Conservation (phyloP, 2,888 invertebrate genomes). For the Laothoe populi region DNA sequence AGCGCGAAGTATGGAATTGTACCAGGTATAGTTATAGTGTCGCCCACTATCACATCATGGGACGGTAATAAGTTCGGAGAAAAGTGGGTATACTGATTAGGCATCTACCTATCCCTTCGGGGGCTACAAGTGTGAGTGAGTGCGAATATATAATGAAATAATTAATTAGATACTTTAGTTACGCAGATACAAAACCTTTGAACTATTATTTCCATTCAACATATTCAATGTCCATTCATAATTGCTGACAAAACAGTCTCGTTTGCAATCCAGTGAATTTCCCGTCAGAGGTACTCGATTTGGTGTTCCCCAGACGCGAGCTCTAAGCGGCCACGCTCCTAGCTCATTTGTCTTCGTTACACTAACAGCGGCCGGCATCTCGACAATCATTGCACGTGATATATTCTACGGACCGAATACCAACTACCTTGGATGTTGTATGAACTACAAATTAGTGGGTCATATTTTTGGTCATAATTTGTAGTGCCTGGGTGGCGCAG, state of each 20-base stretch:
- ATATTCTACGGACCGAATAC: conserved; percentile 35
- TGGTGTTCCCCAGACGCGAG: conserved; percentile 22
- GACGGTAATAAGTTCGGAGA: too few species aligned
- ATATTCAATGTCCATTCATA: conserved; percentile 8
- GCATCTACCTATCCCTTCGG: too few species aligned
- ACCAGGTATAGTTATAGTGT: too few species aligned
- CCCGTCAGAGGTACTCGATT: conserved; percentile 15
- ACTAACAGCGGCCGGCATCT: conserved; percentile 40
- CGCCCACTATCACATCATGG: too few species aligned
- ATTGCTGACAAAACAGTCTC: conserved; percentile 30
- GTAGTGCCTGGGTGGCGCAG: too few species aligned
- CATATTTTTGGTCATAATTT: not conserved
- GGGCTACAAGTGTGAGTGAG: too few species aligned
- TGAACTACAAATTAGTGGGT: conserved; percentile 5
- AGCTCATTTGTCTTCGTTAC: conserved; percentile 55
- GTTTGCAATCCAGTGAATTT: conserved; percentile 34
- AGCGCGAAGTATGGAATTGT: too few species aligned
- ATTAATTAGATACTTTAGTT: too few species aligned
- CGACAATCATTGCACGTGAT: conserved; percentile 53
- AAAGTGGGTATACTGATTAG: too few species aligned
- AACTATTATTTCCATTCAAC: not conserved
- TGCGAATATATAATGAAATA: too few species aligned
- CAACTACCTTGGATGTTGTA: not conserved
- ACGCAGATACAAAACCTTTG: not conserved
- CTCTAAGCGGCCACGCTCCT: conserved; percentile 42